Conservation (phyloP, 2,888 invertebrate genomes). For the Lithodes maja region DNA sequence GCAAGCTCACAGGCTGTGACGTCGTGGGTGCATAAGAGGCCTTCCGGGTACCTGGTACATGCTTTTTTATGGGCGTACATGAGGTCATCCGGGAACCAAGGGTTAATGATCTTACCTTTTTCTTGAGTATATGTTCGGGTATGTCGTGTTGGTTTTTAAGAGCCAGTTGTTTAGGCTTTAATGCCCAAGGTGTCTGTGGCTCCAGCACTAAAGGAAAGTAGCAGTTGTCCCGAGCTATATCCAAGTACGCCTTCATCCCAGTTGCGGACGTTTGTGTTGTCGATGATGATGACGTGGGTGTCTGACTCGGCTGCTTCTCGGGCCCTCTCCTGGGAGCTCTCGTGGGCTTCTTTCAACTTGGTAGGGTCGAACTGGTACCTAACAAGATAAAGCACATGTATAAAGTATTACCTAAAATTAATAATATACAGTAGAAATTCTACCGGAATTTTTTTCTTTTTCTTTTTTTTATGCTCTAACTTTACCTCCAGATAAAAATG, state of each 20-base stretch:
- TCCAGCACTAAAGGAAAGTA: slow-evolving; percentile 74
- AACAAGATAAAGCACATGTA: background rate
- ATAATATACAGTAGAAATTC: too few relatives aligned
- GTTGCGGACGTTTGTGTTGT: slow-evolving; percentile 74
- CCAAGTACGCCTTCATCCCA: slow-evolving; percentile 74
- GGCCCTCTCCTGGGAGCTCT: slow-evolving; percentile 73
- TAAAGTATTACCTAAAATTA: background rate
- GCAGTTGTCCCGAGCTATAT: slow-evolving; percentile 72
- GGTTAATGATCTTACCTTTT: slow-evolving; percentile 49
- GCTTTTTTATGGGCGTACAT: too few relatives aligned
- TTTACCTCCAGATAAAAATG: too few relatives aligned
- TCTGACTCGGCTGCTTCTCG: slow-evolving; percentile 72
- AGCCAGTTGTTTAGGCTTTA: slow-evolving; percentile 73
- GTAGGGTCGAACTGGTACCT: slow-evolving; percentile 72
- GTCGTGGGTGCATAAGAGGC: too few relatives aligned
- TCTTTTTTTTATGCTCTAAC: too few relatives aligned
- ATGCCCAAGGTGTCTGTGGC: slow-evolving; percentile 74
- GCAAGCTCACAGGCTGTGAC: too few relatives aligned
- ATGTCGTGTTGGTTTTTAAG: slow-evolving; percentile 65
- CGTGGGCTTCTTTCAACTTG: slow-evolving; percentile 73
- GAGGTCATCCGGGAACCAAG: too few relatives aligned
- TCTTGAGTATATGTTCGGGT: slow-evolving; percentile 43
- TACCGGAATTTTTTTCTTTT: too few relatives aligned
- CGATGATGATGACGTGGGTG: slow-evolving; percentile 73
- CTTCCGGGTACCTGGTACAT: too few relatives aligned